Percentiles rank a stretch among this genome's conserved stretches.
Evolutionary conservation across 2,797 vertebrate species (phyloP).

Genomic region (Diceros bicornis): DNA sequence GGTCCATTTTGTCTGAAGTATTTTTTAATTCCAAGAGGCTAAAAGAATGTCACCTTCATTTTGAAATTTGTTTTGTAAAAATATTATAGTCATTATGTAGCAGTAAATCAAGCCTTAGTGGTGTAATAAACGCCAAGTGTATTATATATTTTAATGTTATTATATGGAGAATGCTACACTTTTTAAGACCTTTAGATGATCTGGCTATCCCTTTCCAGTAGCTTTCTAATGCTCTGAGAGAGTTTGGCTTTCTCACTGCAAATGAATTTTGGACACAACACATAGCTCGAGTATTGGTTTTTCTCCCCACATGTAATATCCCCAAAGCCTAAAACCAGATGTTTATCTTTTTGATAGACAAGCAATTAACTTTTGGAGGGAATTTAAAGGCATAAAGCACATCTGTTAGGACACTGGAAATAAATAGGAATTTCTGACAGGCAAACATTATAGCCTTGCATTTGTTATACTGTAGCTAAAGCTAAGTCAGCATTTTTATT

Average conservation of each 20-base stretch:
- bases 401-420: conserved; percentile 74
- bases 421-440: conserved; percentile 77
- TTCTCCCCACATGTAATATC: conserved; percentile 68
- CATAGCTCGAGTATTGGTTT: conserved; percentile 69
- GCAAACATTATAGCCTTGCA: conserved; percentile 49
- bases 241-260: conserved; percentile 12
- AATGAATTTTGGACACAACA: conserved; percentile 59
- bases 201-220: no score
- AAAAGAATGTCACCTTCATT: conserved; percentile 41
- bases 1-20: not conserved
- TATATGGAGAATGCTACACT: not conserved
- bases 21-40: conserved; percentile 7
- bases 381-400: conserved; percentile 76
- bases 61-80: conserved; percentile 19
- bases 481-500: conserved; percentile 77
- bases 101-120: not conserved
- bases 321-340: conserved; percentile 79
- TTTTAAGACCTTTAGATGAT: not conserved
- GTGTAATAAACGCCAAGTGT: not conserved
- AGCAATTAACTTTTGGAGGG: conserved; percentile 80
- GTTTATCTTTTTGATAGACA: conserved; percentile 82
- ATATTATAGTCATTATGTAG: not conserved
- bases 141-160: not conserved
- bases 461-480: conserved; percentile 52
- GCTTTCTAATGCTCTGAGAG: not conserved